Evolutionary conservation across 2,888 invertebrate genomes (phyloP).

Genomic region (Hypolimnas misippus): DNA sequence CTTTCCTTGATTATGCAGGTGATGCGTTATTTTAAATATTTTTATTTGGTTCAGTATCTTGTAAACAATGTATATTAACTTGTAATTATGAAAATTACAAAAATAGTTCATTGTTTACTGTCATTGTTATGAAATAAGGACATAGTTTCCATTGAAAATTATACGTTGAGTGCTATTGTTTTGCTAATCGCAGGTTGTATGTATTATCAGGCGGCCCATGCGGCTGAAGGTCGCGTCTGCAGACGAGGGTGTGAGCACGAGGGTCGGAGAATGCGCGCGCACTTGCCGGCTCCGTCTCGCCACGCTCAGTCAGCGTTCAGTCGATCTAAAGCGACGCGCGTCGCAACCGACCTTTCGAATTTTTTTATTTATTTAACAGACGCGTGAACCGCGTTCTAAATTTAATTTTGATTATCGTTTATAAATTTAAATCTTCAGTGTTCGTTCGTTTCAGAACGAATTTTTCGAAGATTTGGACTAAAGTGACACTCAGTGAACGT

Average conservation of each 20-base stretch:
- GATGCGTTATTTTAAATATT: too few species aligned
- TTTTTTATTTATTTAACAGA: slow-evolving; percentile 38
- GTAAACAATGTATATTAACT: too few species aligned
- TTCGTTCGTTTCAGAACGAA: slow-evolving; percentile 49
- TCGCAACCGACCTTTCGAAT: slow-evolving; percentile 57
- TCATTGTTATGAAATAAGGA: background rate
- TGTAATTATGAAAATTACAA: too few species aligned
- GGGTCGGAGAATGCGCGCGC: slow-evolving; percentile 52
- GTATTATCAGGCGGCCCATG: slow-evolving; percentile 30
- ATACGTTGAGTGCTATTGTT: slow-evolving; percentile 25
- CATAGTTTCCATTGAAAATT: slow-evolving; percentile 16
- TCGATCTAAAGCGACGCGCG: slow-evolving; percentile 74
- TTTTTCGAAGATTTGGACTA: slow-evolving; percentile 47
- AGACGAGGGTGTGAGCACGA: slow-evolving; percentile 49
- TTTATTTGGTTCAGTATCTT: too few species aligned
- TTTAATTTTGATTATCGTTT: slow-evolving; percentile 39
- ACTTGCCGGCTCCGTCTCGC: slow-evolving; percentile 20
- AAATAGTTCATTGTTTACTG: background rate
- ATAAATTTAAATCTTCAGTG: slow-evolving; percentile 30
- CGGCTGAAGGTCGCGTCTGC: slow-evolving; percentile 42
- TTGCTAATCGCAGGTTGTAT: slow-evolving; percentile 36
- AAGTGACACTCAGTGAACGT: slow-evolving; percentile 48
- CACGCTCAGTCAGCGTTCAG: slow-evolving; percentile 52
- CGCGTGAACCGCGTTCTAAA: slow-evolving; percentile 48
- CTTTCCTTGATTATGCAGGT: too few species aligned